These are phyloP conservation scores for Porphyrio hochstetteri DNA, from an alignment of 2,113 vertebrate species.

Conservation along the genomic window DNA sequence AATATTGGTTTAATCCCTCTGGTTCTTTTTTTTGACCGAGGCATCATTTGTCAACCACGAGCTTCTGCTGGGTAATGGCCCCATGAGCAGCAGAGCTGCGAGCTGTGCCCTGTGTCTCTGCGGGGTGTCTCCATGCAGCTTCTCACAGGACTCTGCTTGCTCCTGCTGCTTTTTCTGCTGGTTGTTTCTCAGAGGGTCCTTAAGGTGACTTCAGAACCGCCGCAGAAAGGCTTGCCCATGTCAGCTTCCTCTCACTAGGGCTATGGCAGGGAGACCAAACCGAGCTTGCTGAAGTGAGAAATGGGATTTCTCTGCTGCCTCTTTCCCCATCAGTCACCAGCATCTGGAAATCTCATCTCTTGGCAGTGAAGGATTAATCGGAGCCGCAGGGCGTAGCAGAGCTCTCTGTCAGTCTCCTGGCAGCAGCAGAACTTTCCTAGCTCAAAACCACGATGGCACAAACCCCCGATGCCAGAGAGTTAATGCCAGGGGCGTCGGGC, in stretches of 20 bases:
- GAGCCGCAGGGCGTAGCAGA: neutral
- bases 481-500: neutral
- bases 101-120: neutral
- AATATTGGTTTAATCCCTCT: neutral
- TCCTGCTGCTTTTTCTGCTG: neutral
- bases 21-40: neutral
- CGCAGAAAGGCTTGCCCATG: neutral
- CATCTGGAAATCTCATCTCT: neutral
- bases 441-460: accelerated
- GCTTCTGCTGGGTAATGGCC: neutral
- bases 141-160: neutral
- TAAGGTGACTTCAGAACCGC: neutral
- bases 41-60: neutral
- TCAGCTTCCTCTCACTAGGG: accelerated
- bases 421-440: neutral
- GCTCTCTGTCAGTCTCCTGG: neutral
- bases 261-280: neutral
- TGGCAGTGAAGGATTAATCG: neutral
- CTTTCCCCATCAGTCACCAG: neutral
- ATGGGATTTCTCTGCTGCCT: conserved; percentile 10
- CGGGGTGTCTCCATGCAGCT: neutral
- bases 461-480: neutral
- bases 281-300: neutral
- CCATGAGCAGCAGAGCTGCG: neutral
- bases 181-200: neutral